A percentile compares a stretch with the other conserved stretches of the same genome.
Conservation (phyloP, 2,797 vertebrate genomes). For the Cyprinella venusta region DNA sequence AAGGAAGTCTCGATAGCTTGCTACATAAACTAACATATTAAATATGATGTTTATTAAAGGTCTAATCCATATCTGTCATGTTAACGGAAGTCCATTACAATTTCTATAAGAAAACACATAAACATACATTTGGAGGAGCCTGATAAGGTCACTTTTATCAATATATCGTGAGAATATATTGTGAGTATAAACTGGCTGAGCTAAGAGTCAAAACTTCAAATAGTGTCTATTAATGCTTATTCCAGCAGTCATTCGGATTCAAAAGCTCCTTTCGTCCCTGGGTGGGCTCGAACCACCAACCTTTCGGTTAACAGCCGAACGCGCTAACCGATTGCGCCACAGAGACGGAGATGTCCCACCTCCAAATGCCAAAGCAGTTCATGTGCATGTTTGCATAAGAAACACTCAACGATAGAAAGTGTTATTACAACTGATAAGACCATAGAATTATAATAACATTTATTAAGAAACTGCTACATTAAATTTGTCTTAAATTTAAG, state of each 20-base stretch:
- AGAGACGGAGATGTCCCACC: not conserved
- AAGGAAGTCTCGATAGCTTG: not conserved
- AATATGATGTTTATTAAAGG: not conserved
- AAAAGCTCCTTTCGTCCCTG: slow-evolving; percentile 28
- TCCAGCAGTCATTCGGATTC: not conserved
- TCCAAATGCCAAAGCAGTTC: not conserved
- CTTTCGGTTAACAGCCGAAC: slow-evolving; percentile 56
- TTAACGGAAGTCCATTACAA: not conserved
- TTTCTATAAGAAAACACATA: not conserved
- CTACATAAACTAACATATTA: not conserved
- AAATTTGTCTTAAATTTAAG: not conserved
- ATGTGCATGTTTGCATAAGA: not conserved
- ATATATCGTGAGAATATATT: too few relatives aligned
- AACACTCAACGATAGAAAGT: not conserved
- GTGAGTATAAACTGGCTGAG: not conserved
- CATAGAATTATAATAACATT: not conserved
- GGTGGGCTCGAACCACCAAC: slow-evolving; percentile 58
- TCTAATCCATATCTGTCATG: not conserved
- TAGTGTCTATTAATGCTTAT: not conserved
- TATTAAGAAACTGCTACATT: not conserved
- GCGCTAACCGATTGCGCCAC: slow-evolving; percentile 53
- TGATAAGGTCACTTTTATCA: not conserved
- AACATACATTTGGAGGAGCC: not conserved
- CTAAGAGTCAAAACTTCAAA: not conserved
- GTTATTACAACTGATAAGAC: not conserved